Conservation (phyloP, 2,797 vertebrate genomes). For the Anolis apletophallus region DNA sequence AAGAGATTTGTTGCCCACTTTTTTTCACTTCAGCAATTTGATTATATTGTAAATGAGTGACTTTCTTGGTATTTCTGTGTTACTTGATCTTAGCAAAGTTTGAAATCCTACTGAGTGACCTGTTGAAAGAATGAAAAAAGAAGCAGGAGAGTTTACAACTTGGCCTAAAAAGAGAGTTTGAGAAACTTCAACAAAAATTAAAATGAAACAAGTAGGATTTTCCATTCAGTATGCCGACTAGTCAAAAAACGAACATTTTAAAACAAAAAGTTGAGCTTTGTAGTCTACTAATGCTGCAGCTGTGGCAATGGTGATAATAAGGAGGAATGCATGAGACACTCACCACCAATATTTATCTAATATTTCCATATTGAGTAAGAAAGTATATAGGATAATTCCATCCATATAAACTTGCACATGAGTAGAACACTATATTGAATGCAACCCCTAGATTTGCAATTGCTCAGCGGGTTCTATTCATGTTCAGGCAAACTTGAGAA, state of each 20-base stretch:
- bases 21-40: slow-evolving; percentile 54
- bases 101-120: slow-evolving; percentile 41
- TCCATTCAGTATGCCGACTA: no score
- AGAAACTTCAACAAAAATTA: background rate
- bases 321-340: no score
- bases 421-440: background rate
- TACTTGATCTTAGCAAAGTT: slow-evolving; percentile 39
- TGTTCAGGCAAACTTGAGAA: background rate
- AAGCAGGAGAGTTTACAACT: slow-evolving; percentile 7
- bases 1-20: slow-evolving; percentile 48
- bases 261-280: no score
- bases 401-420: background rate
- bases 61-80: slow-evolving; percentile 46
- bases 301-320: no score
- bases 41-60: slow-evolving; percentile 52
- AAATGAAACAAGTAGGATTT: no score
- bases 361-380: no score
- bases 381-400: background rate
- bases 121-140: slow-evolving; percentile 4
- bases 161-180: background rate
- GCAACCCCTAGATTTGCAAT: background rate
- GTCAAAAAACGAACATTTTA: no score
- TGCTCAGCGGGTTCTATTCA: background rate
- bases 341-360: background rate
- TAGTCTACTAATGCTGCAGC: no score